phyloP scores from a whole-genome alignment of 2,113 vertebrate species.

The Oostethus manadensis region DNA sequence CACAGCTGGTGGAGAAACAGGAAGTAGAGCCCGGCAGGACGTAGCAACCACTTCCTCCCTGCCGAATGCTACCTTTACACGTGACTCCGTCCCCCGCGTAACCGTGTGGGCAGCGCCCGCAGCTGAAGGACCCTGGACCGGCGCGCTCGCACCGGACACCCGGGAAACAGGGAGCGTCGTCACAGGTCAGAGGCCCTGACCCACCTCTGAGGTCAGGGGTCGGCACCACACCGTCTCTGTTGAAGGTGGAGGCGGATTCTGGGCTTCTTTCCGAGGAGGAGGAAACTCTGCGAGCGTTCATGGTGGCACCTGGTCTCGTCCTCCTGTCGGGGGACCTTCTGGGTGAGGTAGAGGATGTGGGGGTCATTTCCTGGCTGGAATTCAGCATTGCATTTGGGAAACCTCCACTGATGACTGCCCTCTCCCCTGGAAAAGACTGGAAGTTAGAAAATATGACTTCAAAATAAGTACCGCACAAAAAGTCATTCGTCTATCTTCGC shows the following conservation, averaged over 20 bases:
- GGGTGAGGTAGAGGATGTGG: slow-evolving; percentile 31
- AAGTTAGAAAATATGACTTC: slow-evolving; percentile 60
- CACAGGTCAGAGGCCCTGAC: slow-evolving; percentile 58
- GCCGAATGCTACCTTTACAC: slow-evolving; percentile 75
- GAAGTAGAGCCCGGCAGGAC: too few relatives aligned
- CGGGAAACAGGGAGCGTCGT: slow-evolving; percentile 76
- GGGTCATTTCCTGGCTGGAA: slow-evolving; percentile 27
- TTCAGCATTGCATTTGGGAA: slow-evolving; percentile 21
- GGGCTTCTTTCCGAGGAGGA: slow-evolving; percentile 30
- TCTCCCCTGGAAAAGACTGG: slow-evolving; percentile 64
- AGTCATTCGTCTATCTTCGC: not conserved
- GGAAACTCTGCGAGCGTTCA: slow-evolving; percentile 22
- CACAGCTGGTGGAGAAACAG: slow-evolving; percentile 62
- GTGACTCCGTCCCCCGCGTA: slow-evolving; percentile 78
- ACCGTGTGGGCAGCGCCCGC: slow-evolving; percentile 77
- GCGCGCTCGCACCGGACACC: slow-evolving; percentile 74
- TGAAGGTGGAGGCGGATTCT: slow-evolving; percentile 20
- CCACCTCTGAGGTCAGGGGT: slow-evolving; percentile 34
- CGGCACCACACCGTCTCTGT: slow-evolving; percentile 20
- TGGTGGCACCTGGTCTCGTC: slow-evolving; percentile 28
- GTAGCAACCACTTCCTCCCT: too few relatives aligned
- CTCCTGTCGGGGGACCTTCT: slow-evolving; percentile 24
- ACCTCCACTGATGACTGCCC: slow-evolving; percentile 10
- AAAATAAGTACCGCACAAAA: slow-evolving; percentile 23
- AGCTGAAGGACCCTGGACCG: slow-evolving; percentile 62